Conservation (phyloP, 2,113 vertebrate species). For the Daboia siamensis region DNA sequence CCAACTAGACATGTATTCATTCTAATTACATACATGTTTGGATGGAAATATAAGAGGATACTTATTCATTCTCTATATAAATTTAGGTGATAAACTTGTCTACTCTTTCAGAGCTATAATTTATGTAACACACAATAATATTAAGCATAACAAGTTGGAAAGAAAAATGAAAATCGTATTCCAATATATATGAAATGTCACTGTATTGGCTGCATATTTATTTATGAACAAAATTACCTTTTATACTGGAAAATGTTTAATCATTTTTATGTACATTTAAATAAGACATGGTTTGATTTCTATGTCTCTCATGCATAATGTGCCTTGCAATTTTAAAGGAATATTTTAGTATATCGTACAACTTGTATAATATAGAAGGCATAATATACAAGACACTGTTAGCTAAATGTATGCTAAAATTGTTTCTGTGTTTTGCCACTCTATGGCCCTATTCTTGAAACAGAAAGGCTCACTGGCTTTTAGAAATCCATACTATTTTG, state of each 20-base stretch:
- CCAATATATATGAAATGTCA: background rate
- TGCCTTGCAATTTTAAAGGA: background rate
- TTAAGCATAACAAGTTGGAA: background rate
- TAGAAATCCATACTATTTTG: background rate
- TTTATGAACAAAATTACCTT: background rate
- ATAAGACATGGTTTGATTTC: background rate
- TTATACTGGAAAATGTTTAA: background rate
- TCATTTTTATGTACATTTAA: background rate
- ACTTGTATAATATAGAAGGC: background rate
- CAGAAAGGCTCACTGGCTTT: background rate
- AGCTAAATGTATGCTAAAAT: background rate
- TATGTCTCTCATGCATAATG: background rate
- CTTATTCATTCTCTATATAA: background rate
- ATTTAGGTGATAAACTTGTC: background rate
- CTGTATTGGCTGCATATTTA: background rate
- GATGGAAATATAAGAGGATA: background rate
- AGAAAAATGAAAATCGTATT: background rate
- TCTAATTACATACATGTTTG: background rate
- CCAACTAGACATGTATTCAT: background rate
- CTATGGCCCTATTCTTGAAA: background rate
- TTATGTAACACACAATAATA: background rate
- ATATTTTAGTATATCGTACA: background rate
- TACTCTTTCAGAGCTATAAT: background rate
- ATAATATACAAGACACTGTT: background rate
- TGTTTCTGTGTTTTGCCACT: background rate